Percentiles rank a stretch among this genome's conserved stretches.
Conservation (phyloP, 2,797 vertebrate genomes). For the Esox masquinongy region DNA sequence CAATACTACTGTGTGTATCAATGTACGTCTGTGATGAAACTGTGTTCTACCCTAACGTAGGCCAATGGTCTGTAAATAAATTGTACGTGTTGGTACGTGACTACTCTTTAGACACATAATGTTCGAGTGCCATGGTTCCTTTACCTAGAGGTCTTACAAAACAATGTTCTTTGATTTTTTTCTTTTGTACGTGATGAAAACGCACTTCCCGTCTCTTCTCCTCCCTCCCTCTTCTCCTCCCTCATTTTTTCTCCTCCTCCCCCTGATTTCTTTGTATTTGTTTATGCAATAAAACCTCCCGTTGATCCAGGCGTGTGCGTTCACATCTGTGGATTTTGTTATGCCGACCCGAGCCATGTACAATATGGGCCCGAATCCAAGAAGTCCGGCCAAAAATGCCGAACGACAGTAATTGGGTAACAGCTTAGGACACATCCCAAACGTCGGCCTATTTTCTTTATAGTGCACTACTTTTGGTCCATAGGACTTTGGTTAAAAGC, state of each 20-base stretch:
- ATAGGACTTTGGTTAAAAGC: not conserved
- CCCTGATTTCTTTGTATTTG: conserved; percentile 62
- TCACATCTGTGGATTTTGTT: conserved; percentile 60
- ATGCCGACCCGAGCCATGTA: conserved; percentile 29
- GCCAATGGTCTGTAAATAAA: conserved; percentile 59
- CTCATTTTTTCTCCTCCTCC: not conserved
- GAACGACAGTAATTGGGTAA: conserved; percentile 61
- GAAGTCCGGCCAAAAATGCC: conserved; percentile 53
- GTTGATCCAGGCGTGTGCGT: conserved; percentile 44
- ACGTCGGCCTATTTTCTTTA: not conserved
- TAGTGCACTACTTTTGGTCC: not conserved
- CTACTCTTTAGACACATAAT: conserved; percentile 34
- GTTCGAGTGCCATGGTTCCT: conserved; percentile 39
- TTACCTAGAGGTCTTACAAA: conserved; percentile 50
- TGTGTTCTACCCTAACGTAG: conserved; percentile 34
- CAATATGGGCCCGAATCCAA: conserved; percentile 48
- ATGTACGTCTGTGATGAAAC: conserved; percentile 34
- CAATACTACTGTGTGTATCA: not conserved
- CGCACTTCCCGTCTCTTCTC: not conserved
- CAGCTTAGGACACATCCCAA: conserved; percentile 50
- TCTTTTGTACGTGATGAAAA: conserved; percentile 43
- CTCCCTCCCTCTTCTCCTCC: conserved; percentile 24
- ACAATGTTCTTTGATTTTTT: conserved; percentile 42
- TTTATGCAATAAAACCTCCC: conserved; percentile 68
- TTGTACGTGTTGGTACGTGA: conserved; percentile 36